Evolutionary conservation across 1,140 invertebrate genomes (phyloP).

Genomic region (Brachystomella parvula): DNA sequence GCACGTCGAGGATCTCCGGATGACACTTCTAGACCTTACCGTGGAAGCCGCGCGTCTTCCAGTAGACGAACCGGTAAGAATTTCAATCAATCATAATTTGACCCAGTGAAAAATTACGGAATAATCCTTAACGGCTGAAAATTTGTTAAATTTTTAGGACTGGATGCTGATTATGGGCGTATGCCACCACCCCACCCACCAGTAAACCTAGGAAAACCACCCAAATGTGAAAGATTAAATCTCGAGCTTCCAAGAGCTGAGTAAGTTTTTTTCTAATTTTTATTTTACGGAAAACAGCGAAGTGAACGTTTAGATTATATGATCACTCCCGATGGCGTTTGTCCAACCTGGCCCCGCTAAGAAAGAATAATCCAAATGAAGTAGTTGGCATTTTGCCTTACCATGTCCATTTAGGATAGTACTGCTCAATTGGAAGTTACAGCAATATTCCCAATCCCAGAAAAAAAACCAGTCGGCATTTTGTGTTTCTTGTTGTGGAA

Average conservation of each 20-base stretch:
- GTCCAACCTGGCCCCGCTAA: too few relatives aligned
- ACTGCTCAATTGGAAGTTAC: too few relatives aligned
- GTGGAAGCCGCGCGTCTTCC: background rate
- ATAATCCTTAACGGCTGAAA: background rate
- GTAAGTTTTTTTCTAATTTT: constrained; percentile 24
- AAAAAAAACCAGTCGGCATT: too few relatives aligned
- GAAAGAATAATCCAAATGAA: too few relatives aligned
- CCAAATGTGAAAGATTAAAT: constrained; percentile 25
- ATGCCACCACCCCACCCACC: constrained; percentile 27
- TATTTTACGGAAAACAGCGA: background rate
- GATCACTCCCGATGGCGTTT: too few relatives aligned
- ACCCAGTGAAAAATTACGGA: background rate
- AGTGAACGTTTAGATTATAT: too few relatives aligned
- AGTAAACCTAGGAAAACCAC: constrained; percentile 25
- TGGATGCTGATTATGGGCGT: constrained; percentile 4
- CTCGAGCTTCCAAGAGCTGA: constrained; percentile 33
- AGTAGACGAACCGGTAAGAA: background rate
- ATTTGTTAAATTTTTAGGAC: background rate
- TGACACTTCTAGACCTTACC: background rate
- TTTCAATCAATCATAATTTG: background rate
- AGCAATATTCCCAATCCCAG: too few relatives aligned
- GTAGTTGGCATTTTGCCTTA: too few relatives aligned
- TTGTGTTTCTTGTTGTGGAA: too few relatives aligned
- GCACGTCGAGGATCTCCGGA: background rate
- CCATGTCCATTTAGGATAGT: too few relatives aligned